Evolutionary conservation across 2,113 vertebrate genomes (phyloP), one percentile per base, ranked within the genome.

Genomic region (Boulengeromyrus knoepffleri): DNA sequence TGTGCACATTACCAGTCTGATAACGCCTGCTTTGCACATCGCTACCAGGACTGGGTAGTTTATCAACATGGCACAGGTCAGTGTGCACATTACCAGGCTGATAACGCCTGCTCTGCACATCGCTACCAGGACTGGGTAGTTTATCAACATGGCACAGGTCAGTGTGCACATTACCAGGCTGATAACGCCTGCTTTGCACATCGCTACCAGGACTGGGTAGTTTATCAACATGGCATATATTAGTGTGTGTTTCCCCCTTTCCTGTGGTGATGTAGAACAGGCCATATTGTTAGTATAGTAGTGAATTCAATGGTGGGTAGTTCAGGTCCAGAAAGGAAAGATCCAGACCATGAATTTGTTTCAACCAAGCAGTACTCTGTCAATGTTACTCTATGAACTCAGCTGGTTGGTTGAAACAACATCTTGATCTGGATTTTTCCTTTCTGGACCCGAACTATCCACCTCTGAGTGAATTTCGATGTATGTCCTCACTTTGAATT

Each of bases 61-160:
- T 31, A 45, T 62, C 39, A 36, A 45, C 89, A 47, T 86, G 31
- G 31, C 31, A 36, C 31, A 36, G 31, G 31, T 36, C 31, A 36
- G 31, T 36, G 31, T 36, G 31, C 31, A 36, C 31, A 36, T 36
- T 36, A 36, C 31, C 31, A 36, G 31, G 1, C 31, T 36, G 31
- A 36, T 36, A 36, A 36, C 31, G 31, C 31, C 31, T 36, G 31
- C 31, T 36, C 1, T 36, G 31, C 31, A 36, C 31, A 36, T 36
- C 31, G 31, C 31, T 36, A 36, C 31, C 31, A 36, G 31, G 31
- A 36, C 31, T 36, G 31, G 31, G 31, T 36, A 36, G 31, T 36
- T 1, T 36, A 36, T 36, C 94, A 99, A 97, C 46, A 94, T 99
- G 94, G 97, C 95, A 0, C 97, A 99, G 97, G 99, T 99, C 93